Conservation (phyloP, 1,140 invertebrate genomes). For the Tetramorium simillimum region DNA sequence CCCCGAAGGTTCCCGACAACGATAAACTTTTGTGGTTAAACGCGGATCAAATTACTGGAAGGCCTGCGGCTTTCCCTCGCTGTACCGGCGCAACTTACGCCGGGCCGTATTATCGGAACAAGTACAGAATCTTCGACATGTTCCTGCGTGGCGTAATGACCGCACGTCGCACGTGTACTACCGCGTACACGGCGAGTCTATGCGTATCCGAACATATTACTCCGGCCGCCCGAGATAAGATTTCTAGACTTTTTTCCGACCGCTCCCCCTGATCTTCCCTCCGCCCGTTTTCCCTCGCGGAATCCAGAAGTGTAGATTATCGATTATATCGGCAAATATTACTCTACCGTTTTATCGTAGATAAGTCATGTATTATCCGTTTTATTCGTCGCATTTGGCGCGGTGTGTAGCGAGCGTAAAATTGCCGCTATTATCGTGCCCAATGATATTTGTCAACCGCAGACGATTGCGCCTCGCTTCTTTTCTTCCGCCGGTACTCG, state of each 20-base stretch:
- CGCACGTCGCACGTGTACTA: conserved; percentile 21
- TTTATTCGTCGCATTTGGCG: not conserved
- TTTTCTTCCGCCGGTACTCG: not conserved
- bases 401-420: not conserved
- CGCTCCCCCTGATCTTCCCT: no score
- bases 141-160: conserved; percentile 38
- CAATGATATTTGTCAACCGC: not conserved
- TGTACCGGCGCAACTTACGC: not conserved
- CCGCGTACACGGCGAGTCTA: not conserved
- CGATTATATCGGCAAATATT: conserved; percentile 1
- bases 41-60: conserved; percentile 79
- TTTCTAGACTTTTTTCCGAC: not conserved
- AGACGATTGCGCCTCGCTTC: not conserved
- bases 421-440: not conserved
- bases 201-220: conserved; percentile 20
- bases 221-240: not conserved
- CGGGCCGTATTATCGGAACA: conserved; percentile 31
- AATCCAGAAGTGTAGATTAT: conserved; percentile 5
- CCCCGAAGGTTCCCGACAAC: conserved; percentile 72
- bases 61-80: conserved; percentile 73
- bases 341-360: not conserved
- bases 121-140: conserved; percentile 28
- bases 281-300: not conserved
- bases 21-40: conserved; percentile 82
- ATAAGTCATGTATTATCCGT: not conserved